These are phyloP conservation scores for Argyresthia albistria DNA, from an alignment of 2,888 invertebrate species.

Conservation along the genomic window DNA sequence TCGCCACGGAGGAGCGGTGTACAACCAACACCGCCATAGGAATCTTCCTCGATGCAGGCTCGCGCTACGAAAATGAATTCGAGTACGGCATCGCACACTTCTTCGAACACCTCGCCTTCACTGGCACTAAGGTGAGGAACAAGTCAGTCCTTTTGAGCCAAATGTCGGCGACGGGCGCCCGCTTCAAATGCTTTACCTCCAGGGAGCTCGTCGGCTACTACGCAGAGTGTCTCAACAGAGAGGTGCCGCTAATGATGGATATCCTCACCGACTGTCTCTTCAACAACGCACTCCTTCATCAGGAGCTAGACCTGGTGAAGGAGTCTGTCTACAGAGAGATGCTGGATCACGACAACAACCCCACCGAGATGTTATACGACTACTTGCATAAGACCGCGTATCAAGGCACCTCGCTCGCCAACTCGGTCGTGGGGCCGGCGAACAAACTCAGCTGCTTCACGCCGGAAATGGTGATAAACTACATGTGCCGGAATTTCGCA, in stretches of 20 bases:
- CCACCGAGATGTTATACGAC: constrained; percentile 35
- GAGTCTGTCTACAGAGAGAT: constrained; percentile 40
- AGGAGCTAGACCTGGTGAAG: constrained; percentile 41
- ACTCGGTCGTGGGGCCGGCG: constrained; percentile 74
- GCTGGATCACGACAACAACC: constrained; percentile 34
- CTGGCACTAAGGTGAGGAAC: constrained; percentile 80
- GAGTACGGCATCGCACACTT: constrained; percentile 53
- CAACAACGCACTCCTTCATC: constrained; percentile 76
- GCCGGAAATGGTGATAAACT: constrained; percentile 79
- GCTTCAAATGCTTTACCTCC: constrained; percentile 95
- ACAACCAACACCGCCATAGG: constrained; percentile 48
- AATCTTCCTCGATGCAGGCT: constrained; percentile 41
- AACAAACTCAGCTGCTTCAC: constrained; percentile 75
- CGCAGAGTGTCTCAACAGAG: constrained; percentile 91
- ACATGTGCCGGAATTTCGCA: constrained; percentile 88
- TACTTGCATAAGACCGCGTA: constrained; percentile 57
- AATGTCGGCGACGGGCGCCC: constrained; percentile 95
- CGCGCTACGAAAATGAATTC: constrained; percentile 34
- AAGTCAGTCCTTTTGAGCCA: constrained; percentile 90
- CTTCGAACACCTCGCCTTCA: constrained; percentile 52
- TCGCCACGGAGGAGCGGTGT: constrained; percentile 93
- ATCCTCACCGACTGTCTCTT: constrained; percentile 95
- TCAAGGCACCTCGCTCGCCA: constrained; percentile 51
- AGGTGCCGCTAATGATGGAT: constrained; percentile 89
- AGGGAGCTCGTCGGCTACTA: constrained; percentile 97